phyloP scores from a whole-genome alignment of 2,888 invertebrate genomes.

The Entomobrya multifasciata region DNA sequence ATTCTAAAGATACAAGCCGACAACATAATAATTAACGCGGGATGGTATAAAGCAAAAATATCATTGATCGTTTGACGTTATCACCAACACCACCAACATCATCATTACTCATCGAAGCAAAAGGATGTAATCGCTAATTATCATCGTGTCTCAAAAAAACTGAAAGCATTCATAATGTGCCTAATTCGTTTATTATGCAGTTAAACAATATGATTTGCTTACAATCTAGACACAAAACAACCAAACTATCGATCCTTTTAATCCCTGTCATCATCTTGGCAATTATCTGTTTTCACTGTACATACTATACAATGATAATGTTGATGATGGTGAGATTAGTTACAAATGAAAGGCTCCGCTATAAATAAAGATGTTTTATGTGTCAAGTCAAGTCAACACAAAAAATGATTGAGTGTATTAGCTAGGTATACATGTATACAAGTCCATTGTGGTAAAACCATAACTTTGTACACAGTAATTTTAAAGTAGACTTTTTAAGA shows the following conservation, averaged over 20 bases:
- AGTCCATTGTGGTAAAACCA: too few species aligned
- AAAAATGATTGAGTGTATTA: too few species aligned
- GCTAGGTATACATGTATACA: too few species aligned
- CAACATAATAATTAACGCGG: slow-evolving; percentile 19
- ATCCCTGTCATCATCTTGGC: not conserved
- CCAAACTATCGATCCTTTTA: slow-evolving; percentile 39
- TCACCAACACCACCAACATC: slow-evolving; percentile 3
- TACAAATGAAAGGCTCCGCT: too few species aligned
- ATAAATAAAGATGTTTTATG: too few species aligned
- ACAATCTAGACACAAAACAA: not conserved
- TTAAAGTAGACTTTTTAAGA: too few species aligned
- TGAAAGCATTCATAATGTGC: not conserved
- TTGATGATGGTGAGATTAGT: too few species aligned
- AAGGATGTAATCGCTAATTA: slow-evolving; percentile 15
- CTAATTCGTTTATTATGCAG: slow-evolving; percentile 8
- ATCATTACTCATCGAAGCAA: slow-evolving; percentile 40
- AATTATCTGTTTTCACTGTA: not conserved
- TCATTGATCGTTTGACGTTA: not conserved
- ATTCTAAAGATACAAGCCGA: slow-evolving; percentile 1
- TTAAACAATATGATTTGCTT: not conserved
- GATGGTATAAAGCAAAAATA: not conserved
- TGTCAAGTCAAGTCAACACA: too few species aligned
- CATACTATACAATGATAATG: not conserved
- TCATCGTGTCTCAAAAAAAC: too few species aligned
- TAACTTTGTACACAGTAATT: too few species aligned